These are phyloP conservation scores for Promerops cafer DNA, from an alignment of 2,113 vertebrate genomes.

Conservation along the genomic window DNA sequence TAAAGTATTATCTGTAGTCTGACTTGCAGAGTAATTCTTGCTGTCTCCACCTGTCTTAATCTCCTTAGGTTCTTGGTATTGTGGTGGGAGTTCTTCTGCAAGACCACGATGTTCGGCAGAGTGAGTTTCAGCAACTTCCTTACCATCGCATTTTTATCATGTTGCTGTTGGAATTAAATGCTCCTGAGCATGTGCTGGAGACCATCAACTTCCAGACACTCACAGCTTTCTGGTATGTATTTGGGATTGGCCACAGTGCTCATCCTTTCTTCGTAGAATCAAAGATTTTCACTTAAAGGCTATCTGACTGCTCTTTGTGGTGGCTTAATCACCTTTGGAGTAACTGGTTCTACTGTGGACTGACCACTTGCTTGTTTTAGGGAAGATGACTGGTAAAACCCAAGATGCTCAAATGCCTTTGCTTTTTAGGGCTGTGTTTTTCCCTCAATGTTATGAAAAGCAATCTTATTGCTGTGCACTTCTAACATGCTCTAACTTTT, in stretches of 20 bases:
- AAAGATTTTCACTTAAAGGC: neutral
- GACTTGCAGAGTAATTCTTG: neutral
- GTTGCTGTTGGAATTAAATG: constrained; percentile 95
- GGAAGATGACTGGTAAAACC: neutral
- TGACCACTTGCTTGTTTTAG: neutral
- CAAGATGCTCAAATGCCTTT: constrained; percentile 34
- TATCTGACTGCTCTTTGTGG: neutral
- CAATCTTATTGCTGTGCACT: neutral
- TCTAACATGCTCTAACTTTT: constrained; percentile 63
- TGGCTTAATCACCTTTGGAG: neutral
- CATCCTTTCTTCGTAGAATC: neutral
- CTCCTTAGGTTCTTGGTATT: constrained; percentile 88
- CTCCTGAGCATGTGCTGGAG: constrained; percentile 96
- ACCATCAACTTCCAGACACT: constrained; percentile 99
- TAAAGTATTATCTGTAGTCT: neutral
- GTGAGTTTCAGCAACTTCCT: constrained; percentile 96
- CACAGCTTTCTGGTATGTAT: constrained; percentile 93
- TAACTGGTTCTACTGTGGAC: neutral
- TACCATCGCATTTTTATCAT: constrained; percentile 99
- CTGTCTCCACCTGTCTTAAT: neutral
- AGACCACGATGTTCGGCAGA: constrained; percentile 96
- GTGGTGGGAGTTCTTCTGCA: constrained; percentile 97
- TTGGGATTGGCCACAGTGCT: neutral
- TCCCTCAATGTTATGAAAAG: neutral
- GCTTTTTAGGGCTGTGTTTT: constrained; percentile 31